These are phyloP conservation scores for Galeruca laticollis DNA, from an alignment of 2,888 invertebrate genomes.

Conservation along the genomic window DNA sequence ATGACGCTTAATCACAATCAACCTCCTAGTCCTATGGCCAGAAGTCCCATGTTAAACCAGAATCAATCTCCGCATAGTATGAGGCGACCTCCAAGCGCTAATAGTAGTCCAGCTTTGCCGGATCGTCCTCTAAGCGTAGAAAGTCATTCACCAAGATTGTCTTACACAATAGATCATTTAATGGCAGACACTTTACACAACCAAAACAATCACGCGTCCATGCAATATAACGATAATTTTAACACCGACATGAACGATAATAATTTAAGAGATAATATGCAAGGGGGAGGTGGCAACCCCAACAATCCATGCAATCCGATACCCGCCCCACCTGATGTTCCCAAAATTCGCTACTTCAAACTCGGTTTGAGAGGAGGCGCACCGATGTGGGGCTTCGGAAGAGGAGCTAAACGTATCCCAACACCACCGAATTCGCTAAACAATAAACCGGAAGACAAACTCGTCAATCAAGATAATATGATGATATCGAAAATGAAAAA, in stretches of 20 bases:
- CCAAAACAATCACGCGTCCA: constrained; percentile 28
- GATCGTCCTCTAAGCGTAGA: constrained; percentile 73
- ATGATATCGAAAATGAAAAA: constrained; percentile 63
- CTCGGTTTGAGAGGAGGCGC: constrained; percentile 76
- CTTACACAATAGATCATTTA: constrained; percentile 55
- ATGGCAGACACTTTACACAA: constrained; percentile 47
- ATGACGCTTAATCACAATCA: constrained; percentile 68
- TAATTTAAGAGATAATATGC: constrained; percentile 63
- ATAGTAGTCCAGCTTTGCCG: constrained; percentile 70
- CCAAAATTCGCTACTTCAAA: constrained; percentile 72
- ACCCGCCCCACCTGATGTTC: constrained; percentile 71
- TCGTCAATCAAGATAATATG: constrained; percentile 39
- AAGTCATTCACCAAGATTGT: constrained; percentile 67
- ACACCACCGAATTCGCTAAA: constrained; percentile 54
- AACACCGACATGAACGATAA: constrained; percentile 65
- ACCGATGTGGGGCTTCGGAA: constrained; percentile 73
- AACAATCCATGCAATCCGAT: constrained; percentile 72
- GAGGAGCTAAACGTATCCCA: constrained; percentile 64
- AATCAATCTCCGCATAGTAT: constrained; percentile 69
- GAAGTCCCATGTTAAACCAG: constrained; percentile 64
- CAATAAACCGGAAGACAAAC: constrained; percentile 42
- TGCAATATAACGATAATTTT: constrained; percentile 35
- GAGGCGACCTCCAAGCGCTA: constrained; percentile 69
- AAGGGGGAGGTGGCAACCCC: constrained; percentile 68
- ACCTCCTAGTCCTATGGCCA: constrained; percentile 67